Percentiles rank a stretch among this genome's conserved stretches.
These are phyloP conservation scores for Silurus glanis DNA, from an alignment of 2,113 vertebrate species.

Conservation along the genomic window DNA sequence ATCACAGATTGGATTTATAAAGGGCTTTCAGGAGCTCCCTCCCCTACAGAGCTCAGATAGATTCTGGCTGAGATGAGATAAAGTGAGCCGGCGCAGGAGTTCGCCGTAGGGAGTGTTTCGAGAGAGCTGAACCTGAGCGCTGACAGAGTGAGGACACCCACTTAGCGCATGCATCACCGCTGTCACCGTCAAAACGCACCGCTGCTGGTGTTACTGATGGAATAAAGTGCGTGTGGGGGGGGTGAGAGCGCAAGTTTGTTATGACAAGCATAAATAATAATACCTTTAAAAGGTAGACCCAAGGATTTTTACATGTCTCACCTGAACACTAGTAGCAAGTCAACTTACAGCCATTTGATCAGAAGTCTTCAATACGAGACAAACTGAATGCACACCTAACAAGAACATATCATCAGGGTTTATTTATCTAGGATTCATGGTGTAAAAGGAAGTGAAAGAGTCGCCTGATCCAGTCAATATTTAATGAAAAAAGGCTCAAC, in stretches of 20 bases:
- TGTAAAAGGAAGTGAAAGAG: background rate
- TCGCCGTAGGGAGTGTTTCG: slow-evolving; percentile 16
- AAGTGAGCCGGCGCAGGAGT: slow-evolving; percentile 30
- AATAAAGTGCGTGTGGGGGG: slow-evolving; percentile 6
- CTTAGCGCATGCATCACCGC: slow-evolving; percentile 24
- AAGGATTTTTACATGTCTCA: background rate
- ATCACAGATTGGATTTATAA: slow-evolving; percentile 41
- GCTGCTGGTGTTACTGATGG: slow-evolving; percentile 3
- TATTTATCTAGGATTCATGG: background rate
- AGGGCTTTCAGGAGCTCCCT: slow-evolving; percentile 36
- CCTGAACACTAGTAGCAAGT: background rate
- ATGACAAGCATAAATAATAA: slow-evolving; percentile 27
- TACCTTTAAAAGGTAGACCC: background rate
- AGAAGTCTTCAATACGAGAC: too few species aligned
- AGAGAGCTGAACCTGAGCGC: slow-evolving; percentile 12
- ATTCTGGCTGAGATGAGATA: slow-evolving; percentile 48
- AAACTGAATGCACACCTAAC: background rate
- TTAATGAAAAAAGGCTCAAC: too few species aligned
- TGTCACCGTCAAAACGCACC: slow-evolving; percentile 20
- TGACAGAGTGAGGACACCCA: slow-evolving; percentile 25
- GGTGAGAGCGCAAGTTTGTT: background rate
- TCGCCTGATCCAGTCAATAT: background rate
- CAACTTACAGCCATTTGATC: too few species aligned
- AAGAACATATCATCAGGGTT: background rate
- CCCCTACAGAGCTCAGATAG: slow-evolving; percentile 42